phyloP scores from a whole-genome alignment of 2,797 vertebrate species.

The Otolemur crassicaudatus region DNA sequence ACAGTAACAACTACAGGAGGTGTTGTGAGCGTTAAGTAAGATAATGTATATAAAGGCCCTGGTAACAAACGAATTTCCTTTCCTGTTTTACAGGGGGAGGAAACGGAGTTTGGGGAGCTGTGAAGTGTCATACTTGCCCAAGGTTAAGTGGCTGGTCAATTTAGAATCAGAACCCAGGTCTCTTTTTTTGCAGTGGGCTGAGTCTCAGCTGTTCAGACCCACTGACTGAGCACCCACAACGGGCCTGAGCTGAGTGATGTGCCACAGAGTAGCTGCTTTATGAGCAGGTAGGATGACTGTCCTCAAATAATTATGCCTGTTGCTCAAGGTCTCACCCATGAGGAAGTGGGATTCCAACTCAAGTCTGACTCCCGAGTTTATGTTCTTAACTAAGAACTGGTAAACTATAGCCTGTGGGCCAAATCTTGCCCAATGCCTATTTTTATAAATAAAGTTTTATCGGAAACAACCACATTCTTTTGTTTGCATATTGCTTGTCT shows the following conservation, averaged over 20 bases:
- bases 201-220: background rate
- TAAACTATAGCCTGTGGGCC: background rate
- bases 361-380: background rate
- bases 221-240: background rate
- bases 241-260: background rate
- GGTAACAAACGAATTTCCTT: background rate
- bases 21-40: background rate
- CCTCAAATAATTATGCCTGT: background rate
- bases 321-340: background rate
- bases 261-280: background rate
- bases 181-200: background rate
- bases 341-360: background rate
- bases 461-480: background rate
- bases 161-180: background rate
- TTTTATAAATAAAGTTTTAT: constrained; percentile 33
- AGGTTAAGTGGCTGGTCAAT: background rate
- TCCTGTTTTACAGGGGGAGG: background rate
- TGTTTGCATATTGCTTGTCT: background rate
- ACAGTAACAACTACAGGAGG: background rate
- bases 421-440: background rate
- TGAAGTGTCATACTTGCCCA: background rate
- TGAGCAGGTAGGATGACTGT: background rate
- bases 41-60: background rate
- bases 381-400: background rate
- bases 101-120: background rate